A percentile compares a stretch with the other conserved stretches of the same genome.
These are phyloP conservation scores for Tetranychus truncatus DNA, from an alignment of 2,888 invertebrate species.

Conservation along the genomic window DNA sequence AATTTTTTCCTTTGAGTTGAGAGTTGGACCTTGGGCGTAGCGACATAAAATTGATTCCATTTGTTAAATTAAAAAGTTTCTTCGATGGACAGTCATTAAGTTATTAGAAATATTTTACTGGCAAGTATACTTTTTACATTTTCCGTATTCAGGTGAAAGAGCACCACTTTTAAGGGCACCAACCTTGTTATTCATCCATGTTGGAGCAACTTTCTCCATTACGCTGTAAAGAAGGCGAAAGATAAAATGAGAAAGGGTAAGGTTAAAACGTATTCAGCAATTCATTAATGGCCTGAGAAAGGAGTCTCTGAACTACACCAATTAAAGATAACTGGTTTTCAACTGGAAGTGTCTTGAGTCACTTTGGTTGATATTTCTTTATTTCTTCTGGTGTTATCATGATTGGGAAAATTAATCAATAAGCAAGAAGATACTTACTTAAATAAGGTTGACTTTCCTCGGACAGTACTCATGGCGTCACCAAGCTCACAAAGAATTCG, in stretches of 20 bases:
- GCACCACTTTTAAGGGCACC: constrained; percentile 28
- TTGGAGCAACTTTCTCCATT: constrained; percentile 27
- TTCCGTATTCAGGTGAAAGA: constrained; percentile 25
- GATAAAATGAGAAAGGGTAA: not conserved
- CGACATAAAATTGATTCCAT: too few relatives aligned
- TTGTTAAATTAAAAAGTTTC: too few relatives aligned
- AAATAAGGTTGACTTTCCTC: constrained; percentile 27
- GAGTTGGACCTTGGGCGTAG: too few relatives aligned
- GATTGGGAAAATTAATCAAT: too few relatives aligned
- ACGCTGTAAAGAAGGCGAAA: constrained; percentile 21
- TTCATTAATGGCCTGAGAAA: not conserved
- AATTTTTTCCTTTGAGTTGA: too few relatives aligned
- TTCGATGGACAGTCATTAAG: too few relatives aligned
- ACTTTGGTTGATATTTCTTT: not conserved
- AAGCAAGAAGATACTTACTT: constrained; percentile 24
- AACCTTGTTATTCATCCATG: constrained; percentile 28
- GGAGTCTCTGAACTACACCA: not conserved
- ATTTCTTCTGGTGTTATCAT: too few relatives aligned
- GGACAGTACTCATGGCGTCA: constrained; percentile 26
- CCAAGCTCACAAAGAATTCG: constrained; percentile 28
- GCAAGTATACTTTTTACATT: constrained; percentile 28
- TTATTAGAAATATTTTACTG: constrained; percentile 2
- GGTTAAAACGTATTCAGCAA: not conserved
- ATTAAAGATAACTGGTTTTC: not conserved
- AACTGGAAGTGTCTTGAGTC: not conserved